Evolutionary conservation across 2,797 vertebrate species (phyloP).

Genomic region (Dendrocincla fuliginosa): DNA sequence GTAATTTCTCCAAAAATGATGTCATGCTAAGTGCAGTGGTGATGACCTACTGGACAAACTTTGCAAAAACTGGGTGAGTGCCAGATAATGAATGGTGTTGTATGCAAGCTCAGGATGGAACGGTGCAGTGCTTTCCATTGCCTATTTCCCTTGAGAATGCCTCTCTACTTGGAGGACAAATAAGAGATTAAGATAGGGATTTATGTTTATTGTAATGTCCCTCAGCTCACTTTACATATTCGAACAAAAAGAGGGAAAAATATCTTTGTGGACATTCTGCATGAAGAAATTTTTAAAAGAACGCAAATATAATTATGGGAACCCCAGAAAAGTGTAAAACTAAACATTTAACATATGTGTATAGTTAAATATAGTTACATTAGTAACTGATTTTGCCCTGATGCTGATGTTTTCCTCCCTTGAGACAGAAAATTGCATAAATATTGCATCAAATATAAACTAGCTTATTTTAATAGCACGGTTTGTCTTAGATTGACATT

Average conservation of each 20-base stretch:
- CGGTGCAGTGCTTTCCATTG: neutral
- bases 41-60: conserved; percentile 99
- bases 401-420: neutral
- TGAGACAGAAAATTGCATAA: neutral
- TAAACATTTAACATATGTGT: neutral
- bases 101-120: neutral
- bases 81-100: neutral
- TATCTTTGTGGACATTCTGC: neutral
- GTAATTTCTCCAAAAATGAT: conserved; percentile 99
- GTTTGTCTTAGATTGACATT: neutral
- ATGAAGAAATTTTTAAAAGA: neutral
- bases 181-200: neutral
- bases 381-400: neutral
- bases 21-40: conserved; percentile 98
- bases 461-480: neutral
- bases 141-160: neutral
- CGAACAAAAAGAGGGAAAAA: neutral
- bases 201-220: neutral
- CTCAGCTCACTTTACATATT: neutral
- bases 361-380: neutral
- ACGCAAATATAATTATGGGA: neutral
- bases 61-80: conserved; percentile 97
- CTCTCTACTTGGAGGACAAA: neutral
- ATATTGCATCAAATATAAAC: neutral
- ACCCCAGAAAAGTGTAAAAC: neutral